Conservation (phyloP, 1,140 invertebrate genomes). For the Atta cephalotes region DNA sequence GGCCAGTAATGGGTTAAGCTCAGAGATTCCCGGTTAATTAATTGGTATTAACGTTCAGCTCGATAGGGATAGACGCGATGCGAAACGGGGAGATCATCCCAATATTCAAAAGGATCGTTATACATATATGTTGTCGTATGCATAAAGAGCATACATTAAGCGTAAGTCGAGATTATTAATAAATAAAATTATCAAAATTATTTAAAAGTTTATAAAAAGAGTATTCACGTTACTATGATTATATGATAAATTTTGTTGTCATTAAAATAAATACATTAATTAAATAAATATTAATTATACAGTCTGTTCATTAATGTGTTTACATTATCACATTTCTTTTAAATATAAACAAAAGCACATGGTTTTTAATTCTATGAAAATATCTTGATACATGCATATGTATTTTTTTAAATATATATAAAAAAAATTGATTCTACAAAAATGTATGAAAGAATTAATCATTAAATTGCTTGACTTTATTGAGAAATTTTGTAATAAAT, state of each 20-base stretch:
- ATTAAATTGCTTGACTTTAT: background rate
- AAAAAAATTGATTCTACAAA: background rate
- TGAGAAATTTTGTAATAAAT: background rate
- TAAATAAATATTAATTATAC: background rate
- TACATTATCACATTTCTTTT: background rate
- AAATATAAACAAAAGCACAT: background rate
- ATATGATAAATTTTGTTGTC: background rate
- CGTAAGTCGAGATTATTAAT: background rate
- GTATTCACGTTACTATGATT: background rate
- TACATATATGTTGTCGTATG: background rate
- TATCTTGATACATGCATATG: background rate
- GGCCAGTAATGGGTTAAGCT: slow-evolving; percentile 71
- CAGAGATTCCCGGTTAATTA: slow-evolving; percentile 76
- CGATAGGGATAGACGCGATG: slow-evolving; percentile 23
- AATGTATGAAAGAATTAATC: background rate
- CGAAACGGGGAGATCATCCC: slow-evolving; percentile 31
- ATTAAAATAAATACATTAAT: background rate
- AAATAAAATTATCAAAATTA: slow-evolving; percentile 11
- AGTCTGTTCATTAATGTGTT: background rate
- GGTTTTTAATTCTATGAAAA: background rate
- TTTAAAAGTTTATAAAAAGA: background rate
- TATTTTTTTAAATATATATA: background rate
- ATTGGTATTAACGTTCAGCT: slow-evolving; percentile 72
- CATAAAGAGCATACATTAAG: slow-evolving; percentile 22
- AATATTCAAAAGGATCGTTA: slow-evolving; percentile 35